Base-by-base conservation (phyloP, 2,797 vertebrate species). In the Antennarius maculatus region DNA sequence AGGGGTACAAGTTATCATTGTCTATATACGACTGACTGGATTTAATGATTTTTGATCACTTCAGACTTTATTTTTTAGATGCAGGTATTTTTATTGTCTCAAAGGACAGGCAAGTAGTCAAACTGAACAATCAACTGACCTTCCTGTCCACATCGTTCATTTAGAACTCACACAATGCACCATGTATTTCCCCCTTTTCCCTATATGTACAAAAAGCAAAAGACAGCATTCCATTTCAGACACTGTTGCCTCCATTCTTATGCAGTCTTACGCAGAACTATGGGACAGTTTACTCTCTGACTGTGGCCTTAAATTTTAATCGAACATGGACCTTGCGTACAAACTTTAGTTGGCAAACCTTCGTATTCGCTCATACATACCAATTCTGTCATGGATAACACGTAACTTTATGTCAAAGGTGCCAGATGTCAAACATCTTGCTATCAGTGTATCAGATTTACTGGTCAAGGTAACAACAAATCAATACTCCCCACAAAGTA, bases 401-500 rank as follows among this genome's bases (percentile, higher is more conserved):
- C 4, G 48, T 23, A 43, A 66, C 16, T 60, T 77, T 46, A 3
- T 59, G 17, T 23, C 31, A 59, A n/a, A 37, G n/a, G 51, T 51
- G 17, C 5, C 31, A 66, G 41, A 67, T 12, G 0, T 41, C 16
- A 31, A 7, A 10, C 2, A 28, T 54, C n/a, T 23, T 13, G 12
- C 66, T 79, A 82, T 82, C 77, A 65, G 39, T 18, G 46, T 2
- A 34, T 43, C 3, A 31, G 41, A 11, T 68, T 73, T 67, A 67
- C 70, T 74, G 34, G 14, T 65, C 56, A 65, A 57, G 31, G 18
- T 59, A 69, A 83, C 59, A 5, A n/a, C 53, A 14, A 13, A 61
- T 82, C 59, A 70, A 65, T 72, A 72, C n/a, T 56, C 52, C 15
- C 15, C 53, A 9, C 74, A 74, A 82, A 74, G 76, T 81, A 56